These are phyloP conservation scores for Calliphora vomitoria DNA, from an alignment of 2,888 invertebrate genomes.

Conservation along the genomic window DNA sequence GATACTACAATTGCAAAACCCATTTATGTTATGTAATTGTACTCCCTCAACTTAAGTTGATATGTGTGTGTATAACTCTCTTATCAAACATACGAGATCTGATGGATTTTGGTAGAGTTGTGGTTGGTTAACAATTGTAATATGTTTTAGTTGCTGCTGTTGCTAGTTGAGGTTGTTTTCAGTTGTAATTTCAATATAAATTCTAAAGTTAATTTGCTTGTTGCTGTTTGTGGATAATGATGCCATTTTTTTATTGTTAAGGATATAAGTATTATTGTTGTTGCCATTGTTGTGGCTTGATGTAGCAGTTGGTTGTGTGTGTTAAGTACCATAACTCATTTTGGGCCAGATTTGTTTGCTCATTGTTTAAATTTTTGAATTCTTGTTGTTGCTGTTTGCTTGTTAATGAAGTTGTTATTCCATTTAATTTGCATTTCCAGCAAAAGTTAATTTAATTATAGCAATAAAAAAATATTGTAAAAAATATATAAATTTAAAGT, in stretches of 20 bases:
- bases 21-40: neutral
- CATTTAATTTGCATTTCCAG: constrained; percentile 40
- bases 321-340: constrained; percentile 54
- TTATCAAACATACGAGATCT: constrained; percentile 11
- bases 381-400: constrained; percentile 25
- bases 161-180: constrained; percentile 5
- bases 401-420: constrained; percentile 50
- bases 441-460: constrained; percentile 26
- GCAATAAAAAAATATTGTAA: constrained; percentile 12
- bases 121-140: constrained; percentile 48
- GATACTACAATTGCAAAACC: neutral
- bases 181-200: constrained; percentile 68
- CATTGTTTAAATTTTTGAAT: neutral
- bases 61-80: neutral
- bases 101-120: constrained; percentile 33
- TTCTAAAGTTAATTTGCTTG: constrained; percentile 69
- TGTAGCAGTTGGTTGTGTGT: constrained; percentile 26
- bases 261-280: constrained; percentile 12
- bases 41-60: neutral
- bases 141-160: constrained; percentile 14
- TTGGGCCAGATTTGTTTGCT: constrained; percentile 17
- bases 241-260: constrained; percentile 26
- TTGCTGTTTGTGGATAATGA: constrained; percentile 38
- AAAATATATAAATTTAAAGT: neutral
- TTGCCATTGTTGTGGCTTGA: constrained; percentile 28